A percentile compares a stretch with the other conserved stretches of the same genome.
Evolutionary conservation across 1,140 invertebrate genomes (phyloP).

Genomic region (Belonocnema kinseyi): DNA sequence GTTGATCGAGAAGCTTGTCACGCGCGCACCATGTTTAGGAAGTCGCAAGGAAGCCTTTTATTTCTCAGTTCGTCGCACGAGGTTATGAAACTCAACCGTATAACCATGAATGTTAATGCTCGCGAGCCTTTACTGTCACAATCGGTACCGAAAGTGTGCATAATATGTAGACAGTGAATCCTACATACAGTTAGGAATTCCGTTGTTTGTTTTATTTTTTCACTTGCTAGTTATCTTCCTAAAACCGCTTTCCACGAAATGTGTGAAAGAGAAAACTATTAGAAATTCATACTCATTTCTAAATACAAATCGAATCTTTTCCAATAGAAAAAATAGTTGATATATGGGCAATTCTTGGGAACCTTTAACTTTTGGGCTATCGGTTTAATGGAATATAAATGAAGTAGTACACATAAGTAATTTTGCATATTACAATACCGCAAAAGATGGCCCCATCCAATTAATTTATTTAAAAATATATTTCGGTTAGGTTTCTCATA

Average conservation of each 20-base stretch:
- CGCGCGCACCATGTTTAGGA: conserved; percentile 57
- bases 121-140: conserved; percentile 30
- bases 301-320: too few species aligned
- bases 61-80: conserved; percentile 13
- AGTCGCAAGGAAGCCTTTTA: conserved; percentile 46
- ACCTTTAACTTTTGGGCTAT: too few species aligned
- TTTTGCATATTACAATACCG: too few species aligned
- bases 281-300: too few species aligned
- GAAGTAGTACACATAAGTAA: too few species aligned
- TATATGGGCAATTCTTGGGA: too few species aligned
- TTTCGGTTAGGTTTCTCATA: too few species aligned
- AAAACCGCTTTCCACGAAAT: not conserved
- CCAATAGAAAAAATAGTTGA: too few species aligned
- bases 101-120: conserved; percentile 57
- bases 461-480: too few species aligned
- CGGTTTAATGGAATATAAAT: too few species aligned
- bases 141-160: conserved; percentile 31
- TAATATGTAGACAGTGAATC: conserved; percentile 29
- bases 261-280: not conserved
- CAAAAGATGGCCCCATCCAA: too few species aligned
- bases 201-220: conserved; percentile 29
- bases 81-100: conserved; percentile 56
- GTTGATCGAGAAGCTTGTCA: conserved; percentile 52
- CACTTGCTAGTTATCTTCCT: not conserved
- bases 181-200: conserved; percentile 20